Evolutionary conservation across 2,888 invertebrate species (phyloP).

Genomic region (Cosmia trapezina): DNA sequence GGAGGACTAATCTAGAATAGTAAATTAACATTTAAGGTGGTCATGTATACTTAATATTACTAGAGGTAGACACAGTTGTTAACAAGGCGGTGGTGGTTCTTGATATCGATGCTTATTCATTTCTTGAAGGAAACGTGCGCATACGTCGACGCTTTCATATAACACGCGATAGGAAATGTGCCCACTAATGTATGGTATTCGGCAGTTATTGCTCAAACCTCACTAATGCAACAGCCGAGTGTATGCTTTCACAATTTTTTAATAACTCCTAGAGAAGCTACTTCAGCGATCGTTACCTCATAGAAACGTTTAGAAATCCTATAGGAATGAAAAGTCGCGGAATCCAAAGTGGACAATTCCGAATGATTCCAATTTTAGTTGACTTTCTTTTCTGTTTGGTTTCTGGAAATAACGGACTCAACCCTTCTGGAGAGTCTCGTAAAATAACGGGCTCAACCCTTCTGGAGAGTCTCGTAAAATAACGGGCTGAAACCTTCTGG

Average conservation of each 20-base stretch:
- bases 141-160: constrained; percentile 39
- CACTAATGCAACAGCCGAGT: neutral
- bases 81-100: constrained; percentile 67
- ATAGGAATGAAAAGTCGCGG: neutral
- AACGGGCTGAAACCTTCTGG: neutral
- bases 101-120: constrained; percentile 62
- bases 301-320: neutral
- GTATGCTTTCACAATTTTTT: neutral
- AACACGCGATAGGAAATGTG: constrained; percentile 46
- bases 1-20: constrained; percentile 29
- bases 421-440: neutral
- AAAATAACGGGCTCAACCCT: neutral
- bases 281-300: neutral
- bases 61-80: constrained; percentile 26
- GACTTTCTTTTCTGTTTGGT: neutral
- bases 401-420: neutral
- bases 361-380: neutral
- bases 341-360: neutral
- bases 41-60: constrained; percentile 2
- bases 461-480: neutral
- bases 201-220: constrained; percentile 39
- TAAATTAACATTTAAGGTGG: constrained; percentile 12
- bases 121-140: constrained; percentile 51
- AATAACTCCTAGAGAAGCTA: neutral
- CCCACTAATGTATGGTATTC: constrained; percentile 37